Evolutionary conservation across 2,113 vertebrate genomes (phyloP), one percentile per base, ranked within the genome.

Genomic region (Herpailurus yagouaroundi): DNA sequence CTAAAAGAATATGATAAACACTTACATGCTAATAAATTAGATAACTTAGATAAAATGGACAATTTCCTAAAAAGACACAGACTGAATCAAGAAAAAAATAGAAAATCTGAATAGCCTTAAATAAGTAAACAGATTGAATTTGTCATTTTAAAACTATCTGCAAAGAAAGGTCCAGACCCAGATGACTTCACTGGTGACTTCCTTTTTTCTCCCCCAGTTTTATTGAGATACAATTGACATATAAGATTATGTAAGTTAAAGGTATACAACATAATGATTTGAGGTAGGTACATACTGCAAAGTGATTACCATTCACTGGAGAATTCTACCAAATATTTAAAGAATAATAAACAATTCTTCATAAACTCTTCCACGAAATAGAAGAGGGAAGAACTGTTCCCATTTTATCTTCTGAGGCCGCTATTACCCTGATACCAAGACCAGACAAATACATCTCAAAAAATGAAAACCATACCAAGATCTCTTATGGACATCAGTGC

Each of bases 11-110:
- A 31, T 48, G 57, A 31, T 57, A 31, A 91, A 48, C 1, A 87
- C 38, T 73, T 74, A 3, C 41, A 52, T 31, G 5, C 31, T 23
- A 83, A 60, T 19, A 79, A 73, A 71, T 64, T 69, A 94, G 71
- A 33, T 36, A 64, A 50, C 18, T 80, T 68, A 52, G 63, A 79
- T n/a, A 90, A 96, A 91, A 91, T 81, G 36, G 55, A 69, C 45
- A 87, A 81, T 87, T 81, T 87, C 19, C 74, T 94, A 57, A 94
- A 80, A 80, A 73, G 33, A 83, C 27, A 50, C 29, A 88, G 68
- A 41, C 33, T 69, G 52, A 87, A 13, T 94, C 29, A 41, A 84
- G 71, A 89, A 91, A 48, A 95, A 95, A 89, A 85, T 13, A 80
- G 52, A 79, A 77, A 69, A 92, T 68, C n/a, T 63, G 6, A 83